Percentiles rank a stretch among this genome's conserved stretches.
Conservation (phyloP, 1,140 invertebrate species). For the Bacillus rossius region DNA sequence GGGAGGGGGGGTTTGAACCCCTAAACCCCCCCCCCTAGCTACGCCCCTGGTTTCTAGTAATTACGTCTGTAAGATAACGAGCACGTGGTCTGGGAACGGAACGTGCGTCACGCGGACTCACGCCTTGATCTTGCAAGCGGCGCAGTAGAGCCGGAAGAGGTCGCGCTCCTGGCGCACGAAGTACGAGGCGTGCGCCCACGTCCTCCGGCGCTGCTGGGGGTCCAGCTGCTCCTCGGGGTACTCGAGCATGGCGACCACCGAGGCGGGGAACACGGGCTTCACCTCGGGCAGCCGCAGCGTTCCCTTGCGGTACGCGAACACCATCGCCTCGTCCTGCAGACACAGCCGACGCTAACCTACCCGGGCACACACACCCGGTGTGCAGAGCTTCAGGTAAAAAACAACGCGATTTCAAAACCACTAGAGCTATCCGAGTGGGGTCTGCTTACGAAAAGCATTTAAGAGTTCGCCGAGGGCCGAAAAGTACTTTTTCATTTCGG, state of each 20-base stretch:
- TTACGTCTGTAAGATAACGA: too few species aligned
- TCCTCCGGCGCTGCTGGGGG: constrained; percentile 24
- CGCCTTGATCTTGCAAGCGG: constrained; percentile 1
- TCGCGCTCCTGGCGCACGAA: constrained; percentile 32
- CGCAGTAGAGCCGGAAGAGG: constrained; percentile 28
- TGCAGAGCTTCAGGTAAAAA: too few species aligned
- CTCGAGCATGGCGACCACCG: constrained; percentile 36
- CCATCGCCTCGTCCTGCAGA: not conserved
- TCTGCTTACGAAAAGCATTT: too few species aligned
- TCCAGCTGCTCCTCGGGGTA: constrained; percentile 24
- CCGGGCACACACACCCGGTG: too few species aligned
- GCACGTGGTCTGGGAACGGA: too few species aligned
- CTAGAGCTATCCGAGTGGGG: too few species aligned
- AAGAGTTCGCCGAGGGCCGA: too few species aligned
- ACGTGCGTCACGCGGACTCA: constrained; percentile 1
- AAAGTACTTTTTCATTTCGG: too few species aligned
- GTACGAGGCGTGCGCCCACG: constrained; percentile 32
- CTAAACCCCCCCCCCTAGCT: too few species aligned
- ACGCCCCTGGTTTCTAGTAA: too few species aligned
- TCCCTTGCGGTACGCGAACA: constrained; percentile 6
- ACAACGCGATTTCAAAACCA: too few species aligned
- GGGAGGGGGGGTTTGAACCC: too few species aligned
- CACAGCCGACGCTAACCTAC: not conserved
- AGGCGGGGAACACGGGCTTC: constrained; percentile 26
- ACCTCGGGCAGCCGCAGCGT: constrained; percentile 11